These are phyloP conservation scores for Pollenia amentaria DNA, from an alignment of 2,888 invertebrate species.

Conservation along the genomic window DNA sequence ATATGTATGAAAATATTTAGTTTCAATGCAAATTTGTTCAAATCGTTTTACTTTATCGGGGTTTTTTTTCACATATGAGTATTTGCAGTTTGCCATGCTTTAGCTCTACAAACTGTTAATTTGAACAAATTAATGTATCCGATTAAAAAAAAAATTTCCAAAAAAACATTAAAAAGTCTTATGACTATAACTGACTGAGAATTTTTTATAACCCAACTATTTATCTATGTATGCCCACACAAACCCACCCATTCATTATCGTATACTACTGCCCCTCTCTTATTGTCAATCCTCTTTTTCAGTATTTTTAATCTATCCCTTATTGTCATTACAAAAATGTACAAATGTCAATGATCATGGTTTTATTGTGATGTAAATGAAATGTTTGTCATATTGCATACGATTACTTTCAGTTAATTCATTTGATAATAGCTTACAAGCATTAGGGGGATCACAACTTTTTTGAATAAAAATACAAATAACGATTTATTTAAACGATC, in stretches of 20 bases:
- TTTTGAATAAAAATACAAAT: background rate
- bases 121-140: constrained; percentile 68
- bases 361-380: constrained; percentile 38
- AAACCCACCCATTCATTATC: constrained; percentile 10
- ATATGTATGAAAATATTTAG: background rate
- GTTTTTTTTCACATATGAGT: constrained; percentile 15
- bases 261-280: background rate
- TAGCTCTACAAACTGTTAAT: constrained; percentile 53
- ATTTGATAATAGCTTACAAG: background rate
- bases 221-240: background rate
- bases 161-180: background rate
- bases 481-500: too few relatives aligned
- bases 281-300: constrained; percentile 2
- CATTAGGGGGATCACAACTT: constrained; percentile 14
- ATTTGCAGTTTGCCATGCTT: constrained; percentile 39
- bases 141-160: constrained; percentile 32
- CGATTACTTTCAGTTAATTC: constrained; percentile 10
- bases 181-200: constrained; percentile 13
- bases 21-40: constrained; percentile 5
- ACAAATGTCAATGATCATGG: constrained; percentile 54
- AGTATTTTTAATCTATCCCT: constrained; percentile 15
- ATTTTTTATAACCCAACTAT: constrained; percentile 27
- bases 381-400: constrained; percentile 21
- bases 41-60: background rate
- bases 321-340: constrained; percentile 38